Conservation (phyloP, 2,113 vertebrate species). For the Craseonycteris thonglongyai region DNA sequence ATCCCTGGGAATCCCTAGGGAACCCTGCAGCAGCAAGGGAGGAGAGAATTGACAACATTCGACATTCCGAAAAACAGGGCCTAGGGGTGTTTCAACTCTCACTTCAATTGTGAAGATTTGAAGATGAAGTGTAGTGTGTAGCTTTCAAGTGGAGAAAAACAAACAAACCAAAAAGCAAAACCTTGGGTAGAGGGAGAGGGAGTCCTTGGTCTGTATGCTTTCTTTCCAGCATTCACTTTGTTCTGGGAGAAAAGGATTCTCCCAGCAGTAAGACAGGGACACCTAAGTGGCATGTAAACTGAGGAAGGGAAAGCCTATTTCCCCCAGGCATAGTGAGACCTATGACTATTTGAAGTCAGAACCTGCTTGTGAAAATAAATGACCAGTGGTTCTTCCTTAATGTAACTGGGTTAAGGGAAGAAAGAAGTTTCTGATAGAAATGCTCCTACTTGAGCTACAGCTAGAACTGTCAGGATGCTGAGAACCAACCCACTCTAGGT, state of each 20-base stretch:
- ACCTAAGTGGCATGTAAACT: neutral
- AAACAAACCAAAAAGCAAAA: neutral
- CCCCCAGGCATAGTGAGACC: conserved; percentile 30
- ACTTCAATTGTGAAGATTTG: neutral
- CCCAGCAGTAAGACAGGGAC: neutral
- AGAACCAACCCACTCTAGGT: neutral
- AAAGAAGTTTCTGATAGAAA: neutral
- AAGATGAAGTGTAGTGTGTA: neutral
- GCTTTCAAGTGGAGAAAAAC: neutral
- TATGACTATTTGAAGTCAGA: conserved; percentile 43
- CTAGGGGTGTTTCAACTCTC: neutral
- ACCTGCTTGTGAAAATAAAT: conserved; percentile 54
- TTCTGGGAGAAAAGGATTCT: neutral
- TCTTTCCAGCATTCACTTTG: neutral
- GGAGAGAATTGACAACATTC: neutral
- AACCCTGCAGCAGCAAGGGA: neutral
- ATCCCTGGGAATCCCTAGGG: neutral
- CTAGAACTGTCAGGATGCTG: neutral
- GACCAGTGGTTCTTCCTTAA: neutral
- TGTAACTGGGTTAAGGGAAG: neutral
- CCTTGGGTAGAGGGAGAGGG: neutral
- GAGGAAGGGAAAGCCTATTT: neutral
- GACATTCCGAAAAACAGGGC: neutral
- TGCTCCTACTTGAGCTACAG: neutral
- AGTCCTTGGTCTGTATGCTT: neutral